Conservation (phyloP, 2,888 invertebrate species). For the Chrysotoxum bicinctum region DNA sequence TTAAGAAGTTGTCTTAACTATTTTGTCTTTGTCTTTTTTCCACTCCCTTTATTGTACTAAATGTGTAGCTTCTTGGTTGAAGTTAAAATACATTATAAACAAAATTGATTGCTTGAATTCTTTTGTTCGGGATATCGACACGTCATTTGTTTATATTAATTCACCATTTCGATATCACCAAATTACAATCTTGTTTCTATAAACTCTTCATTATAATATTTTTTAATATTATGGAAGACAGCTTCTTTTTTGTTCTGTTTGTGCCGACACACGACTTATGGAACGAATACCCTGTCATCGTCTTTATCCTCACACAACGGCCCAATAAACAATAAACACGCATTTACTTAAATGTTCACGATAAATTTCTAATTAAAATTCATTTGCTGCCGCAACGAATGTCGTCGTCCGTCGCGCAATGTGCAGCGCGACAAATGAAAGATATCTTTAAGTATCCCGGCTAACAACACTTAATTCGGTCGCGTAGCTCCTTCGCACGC, state of each 20-base stretch:
- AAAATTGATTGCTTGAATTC: neutral
- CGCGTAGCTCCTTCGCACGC: conserved; percentile 44
- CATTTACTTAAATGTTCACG: conserved; percentile 70
- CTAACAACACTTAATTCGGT: conserved; percentile 65
- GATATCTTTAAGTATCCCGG: conserved; percentile 62
- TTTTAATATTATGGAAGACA: conserved; percentile 54
- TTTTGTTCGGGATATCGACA: conserved; percentile 15
- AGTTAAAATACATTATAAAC: neutral
- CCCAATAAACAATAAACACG: conserved; percentile 72
- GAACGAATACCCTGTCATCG: conserved; percentile 35
- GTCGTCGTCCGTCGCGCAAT: neutral
- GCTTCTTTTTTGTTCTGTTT: neutral
- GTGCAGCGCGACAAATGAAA: conserved; percentile 58
- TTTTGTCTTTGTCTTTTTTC: no score
- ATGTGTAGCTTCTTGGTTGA: neutral
- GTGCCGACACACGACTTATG: conserved; percentile 42
- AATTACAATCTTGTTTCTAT: conserved; percentile 35
- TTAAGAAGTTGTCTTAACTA: no score
- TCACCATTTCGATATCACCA: conserved; percentile 28
- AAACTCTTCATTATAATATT: conserved; percentile 50
- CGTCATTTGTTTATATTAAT: conserved; percentile 36
- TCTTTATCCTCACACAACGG: conserved; percentile 62
- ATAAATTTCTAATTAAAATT: conserved; percentile 73
- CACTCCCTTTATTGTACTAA: no score
- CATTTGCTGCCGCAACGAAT: conserved; percentile 50